Conservation (phyloP, 2,797 vertebrate genomes). For the Petrocephalus schoutedeni region DNA sequence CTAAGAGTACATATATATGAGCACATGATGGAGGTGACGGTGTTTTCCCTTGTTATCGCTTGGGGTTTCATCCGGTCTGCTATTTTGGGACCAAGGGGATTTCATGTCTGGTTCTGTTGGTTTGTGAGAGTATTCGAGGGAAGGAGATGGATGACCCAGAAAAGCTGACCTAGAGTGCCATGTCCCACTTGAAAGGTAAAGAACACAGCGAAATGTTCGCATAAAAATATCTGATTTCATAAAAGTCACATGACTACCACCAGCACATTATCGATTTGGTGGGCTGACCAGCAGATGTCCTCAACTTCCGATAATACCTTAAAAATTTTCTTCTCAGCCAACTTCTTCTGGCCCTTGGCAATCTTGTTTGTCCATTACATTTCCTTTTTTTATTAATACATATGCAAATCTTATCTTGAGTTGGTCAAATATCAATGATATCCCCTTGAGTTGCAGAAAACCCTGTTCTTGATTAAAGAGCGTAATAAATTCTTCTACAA, state of each 20-base stretch:
- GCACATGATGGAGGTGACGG: not conserved
- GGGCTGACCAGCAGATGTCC: not conserved
- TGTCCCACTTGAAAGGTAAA: not conserved
- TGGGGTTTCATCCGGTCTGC: not conserved
- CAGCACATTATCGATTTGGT: not conserved
- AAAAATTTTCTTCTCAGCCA: not conserved
- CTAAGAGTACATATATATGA: not conserved
- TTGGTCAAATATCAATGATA: not conserved
- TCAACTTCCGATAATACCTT: not conserved
- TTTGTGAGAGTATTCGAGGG: constrained; percentile 1
- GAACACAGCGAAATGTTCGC: not conserved
- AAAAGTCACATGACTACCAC: not conserved
- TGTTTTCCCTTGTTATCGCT: not conserved
- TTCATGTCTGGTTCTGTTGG: not conserved
- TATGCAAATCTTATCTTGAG: not conserved
- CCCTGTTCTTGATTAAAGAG: not conserved
- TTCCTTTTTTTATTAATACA: not conserved
- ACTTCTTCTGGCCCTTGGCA: not conserved
- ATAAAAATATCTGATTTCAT: not conserved
- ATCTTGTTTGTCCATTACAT: not conserved
- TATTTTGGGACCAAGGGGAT: not conserved
- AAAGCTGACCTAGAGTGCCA: not conserved
- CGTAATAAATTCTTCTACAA: not conserved
- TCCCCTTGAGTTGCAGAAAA: not conserved
- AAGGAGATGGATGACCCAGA: constrained; percentile 9